Percentiles rank a stretch among this genome's conserved stretches.
These are phyloP conservation scores for Luidia sarsii DNA, from an alignment of 53 echinoderm and acorn worm species.

Conservation along the genomic window DNA sequence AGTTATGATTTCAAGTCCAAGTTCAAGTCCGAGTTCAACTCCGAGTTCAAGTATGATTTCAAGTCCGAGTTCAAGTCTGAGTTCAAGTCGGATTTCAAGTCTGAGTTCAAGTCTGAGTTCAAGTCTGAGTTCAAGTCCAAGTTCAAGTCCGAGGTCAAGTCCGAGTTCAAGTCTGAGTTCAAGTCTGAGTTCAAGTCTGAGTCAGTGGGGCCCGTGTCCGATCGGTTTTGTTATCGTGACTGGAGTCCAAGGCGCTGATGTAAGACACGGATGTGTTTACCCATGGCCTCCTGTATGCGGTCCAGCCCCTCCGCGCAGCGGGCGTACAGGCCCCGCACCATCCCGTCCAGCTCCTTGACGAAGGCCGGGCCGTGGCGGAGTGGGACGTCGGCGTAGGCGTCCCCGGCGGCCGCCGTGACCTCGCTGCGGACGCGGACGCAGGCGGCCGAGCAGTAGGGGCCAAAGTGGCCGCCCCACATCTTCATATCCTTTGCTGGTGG, in stretches of 20 bases:
- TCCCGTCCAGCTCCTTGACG: conserved; percentile 12
- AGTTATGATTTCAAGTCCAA: no score
- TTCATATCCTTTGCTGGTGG: conserved; percentile 79
- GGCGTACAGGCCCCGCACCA: conserved; percentile 23
- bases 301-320: conserved; percentile 32
- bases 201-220: no score
- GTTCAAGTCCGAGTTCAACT: no score
- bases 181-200: no score
- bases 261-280: conserved; percentile 10
- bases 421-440: conserved; percentile 80
- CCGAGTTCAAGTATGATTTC: no score
- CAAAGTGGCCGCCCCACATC: conserved; percentile 81
- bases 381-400: conserved; percentile 64
- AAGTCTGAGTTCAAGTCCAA: no score
- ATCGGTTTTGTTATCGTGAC: no score
- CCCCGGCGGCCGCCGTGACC: conserved; percentile 57
- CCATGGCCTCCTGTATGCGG: conserved; percentile 28
- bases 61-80: no score
- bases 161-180: no score
- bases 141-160: neutral
- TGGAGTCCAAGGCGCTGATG: neutral
- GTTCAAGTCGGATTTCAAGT: no score
- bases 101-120: no score
- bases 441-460: conserved; percentile 69
- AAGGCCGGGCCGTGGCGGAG: neutral